A percentile compares a stretch with the other conserved stretches of the same genome.
These are phyloP conservation scores for Clarias magur DNA, from an alignment of 2,113 vertebrate species.

Conservation along the genomic window DNA sequence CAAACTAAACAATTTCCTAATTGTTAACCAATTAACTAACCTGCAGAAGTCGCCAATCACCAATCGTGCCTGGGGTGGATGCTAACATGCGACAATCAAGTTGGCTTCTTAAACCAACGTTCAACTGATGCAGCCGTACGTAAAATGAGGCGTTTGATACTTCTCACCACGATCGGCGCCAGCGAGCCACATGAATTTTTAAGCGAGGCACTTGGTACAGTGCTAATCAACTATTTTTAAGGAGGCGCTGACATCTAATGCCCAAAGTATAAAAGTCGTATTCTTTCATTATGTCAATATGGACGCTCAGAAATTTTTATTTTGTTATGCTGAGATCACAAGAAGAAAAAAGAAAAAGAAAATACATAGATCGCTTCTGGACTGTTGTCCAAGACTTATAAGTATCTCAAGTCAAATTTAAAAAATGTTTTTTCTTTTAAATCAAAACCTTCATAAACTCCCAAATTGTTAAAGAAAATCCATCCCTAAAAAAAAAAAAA, in stretches of 20 bases:
- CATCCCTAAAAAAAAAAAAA: too few relatives aligned
- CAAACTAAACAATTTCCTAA: background rate
- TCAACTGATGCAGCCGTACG: background rate
- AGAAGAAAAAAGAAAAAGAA: background rate
- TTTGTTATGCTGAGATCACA: background rate
- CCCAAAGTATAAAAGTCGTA: background rate
- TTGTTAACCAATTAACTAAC: too few relatives aligned
- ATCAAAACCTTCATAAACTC: background rate
- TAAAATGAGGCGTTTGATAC: too few relatives aligned
- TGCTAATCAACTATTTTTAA: background rate
- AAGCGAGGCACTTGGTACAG: background rate
- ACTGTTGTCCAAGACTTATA: background rate
- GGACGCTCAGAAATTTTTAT: background rate
- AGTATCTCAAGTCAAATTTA: too few relatives aligned
- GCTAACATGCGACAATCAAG: background rate
- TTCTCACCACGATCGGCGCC: background rate
- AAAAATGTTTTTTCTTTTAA: background rate
- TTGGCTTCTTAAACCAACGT: background rate
- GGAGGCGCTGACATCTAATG: background rate
- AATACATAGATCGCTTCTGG: background rate
- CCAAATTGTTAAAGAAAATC: background rate
- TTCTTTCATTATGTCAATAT: background rate
- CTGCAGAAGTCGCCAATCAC: background rate
- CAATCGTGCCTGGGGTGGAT: too few relatives aligned
- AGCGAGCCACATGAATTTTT: background rate